Evolutionary conservation across 2,888 invertebrate genomes (phyloP), one percentile per base, ranked within the genome.

Genomic region (Argyra leucocephala): DNA sequence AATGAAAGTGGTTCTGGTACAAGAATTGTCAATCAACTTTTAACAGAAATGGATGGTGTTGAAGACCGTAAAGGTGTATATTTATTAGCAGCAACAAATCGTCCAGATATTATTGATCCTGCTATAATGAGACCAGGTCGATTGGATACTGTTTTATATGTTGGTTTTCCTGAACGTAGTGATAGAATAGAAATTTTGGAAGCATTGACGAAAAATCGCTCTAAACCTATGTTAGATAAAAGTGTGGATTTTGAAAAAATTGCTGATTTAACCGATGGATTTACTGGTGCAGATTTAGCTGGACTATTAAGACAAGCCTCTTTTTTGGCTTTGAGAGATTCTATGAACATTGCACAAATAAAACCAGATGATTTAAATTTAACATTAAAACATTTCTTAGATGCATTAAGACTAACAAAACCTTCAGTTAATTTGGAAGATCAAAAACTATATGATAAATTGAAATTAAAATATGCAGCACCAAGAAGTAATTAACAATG

Each of bases 41-140:
- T 99, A 63, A 97, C 97, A 0, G 98, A 99, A 84, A 96, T 99
- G 97, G 98, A 99, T 76, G 98, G 98, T 3, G 86, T 98, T 58
- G 93, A 95, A 76, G 87, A 88, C 31, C 85, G 97, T 62, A 88
- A 90, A 75, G 93, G 93, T 1, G 97, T 99, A 5, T 99, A 93
- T 77, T 84, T 99, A 22, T 86, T 99, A 81, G 98, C 95, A 0
- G 98, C 98, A 0, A 96, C 94, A 26, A 99, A 99, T 82, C 84
- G 97, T 71, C 96, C 96, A 0, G 96, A 99, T 74, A 96, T 96
- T 23, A 89, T 99, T 65, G 98, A 99, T 80, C 92, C 96, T 3
- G 98, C 98, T 0, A 89, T 99, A 57, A 79, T 98, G 67, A 83
- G 95, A 73, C 85, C 85, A 0, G 98, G 98, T 0, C 86, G 97